A percentile compares a stretch with the other conserved stretches of the same genome.
Evolutionary conservation across 2,113 vertebrate species (phyloP).

Genomic region (Varanus komodoensis): DNA sequence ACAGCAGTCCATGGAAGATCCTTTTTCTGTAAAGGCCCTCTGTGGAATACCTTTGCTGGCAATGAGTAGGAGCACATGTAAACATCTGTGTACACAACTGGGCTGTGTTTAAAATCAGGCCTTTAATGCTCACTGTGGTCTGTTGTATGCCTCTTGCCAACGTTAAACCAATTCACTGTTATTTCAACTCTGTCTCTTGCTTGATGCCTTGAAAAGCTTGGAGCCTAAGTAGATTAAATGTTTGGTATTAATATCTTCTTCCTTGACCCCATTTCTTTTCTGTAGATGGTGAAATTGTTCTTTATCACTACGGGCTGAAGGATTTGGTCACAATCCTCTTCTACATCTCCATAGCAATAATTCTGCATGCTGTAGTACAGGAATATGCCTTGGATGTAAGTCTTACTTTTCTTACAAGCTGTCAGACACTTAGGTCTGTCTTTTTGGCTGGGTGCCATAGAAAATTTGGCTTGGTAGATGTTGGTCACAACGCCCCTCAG

Average conservation of each 20-base stretch:
- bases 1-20: not conserved
- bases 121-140: not conserved
- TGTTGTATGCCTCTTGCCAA: not conserved
- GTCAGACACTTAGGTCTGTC: not conserved
- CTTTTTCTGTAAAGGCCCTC: not conserved
- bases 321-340: slow-evolving; percentile 93
- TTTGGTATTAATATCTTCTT: not conserved
- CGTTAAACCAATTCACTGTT: not conserved
- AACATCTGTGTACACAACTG: not conserved
- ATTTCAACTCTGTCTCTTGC: not conserved
- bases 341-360: slow-evolving; percentile 94
- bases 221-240: no score
- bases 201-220: not conserved
- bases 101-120: not conserved
- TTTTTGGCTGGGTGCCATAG: not conserved
- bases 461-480: not conserved
- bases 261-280: not conserved
- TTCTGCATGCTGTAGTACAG: slow-evolving; percentile 95
- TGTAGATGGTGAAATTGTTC: slow-evolving; percentile 88
- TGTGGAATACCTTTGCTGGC: not conserved
- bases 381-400: slow-evolving; percentile 96
- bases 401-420: not conserved
- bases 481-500: not conserved
- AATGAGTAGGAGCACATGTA: not conserved
- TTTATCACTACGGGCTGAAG: slow-evolving; percentile 94